Conservation (phyloP, 2,113 vertebrate species). For the Platanista minor region DNA sequence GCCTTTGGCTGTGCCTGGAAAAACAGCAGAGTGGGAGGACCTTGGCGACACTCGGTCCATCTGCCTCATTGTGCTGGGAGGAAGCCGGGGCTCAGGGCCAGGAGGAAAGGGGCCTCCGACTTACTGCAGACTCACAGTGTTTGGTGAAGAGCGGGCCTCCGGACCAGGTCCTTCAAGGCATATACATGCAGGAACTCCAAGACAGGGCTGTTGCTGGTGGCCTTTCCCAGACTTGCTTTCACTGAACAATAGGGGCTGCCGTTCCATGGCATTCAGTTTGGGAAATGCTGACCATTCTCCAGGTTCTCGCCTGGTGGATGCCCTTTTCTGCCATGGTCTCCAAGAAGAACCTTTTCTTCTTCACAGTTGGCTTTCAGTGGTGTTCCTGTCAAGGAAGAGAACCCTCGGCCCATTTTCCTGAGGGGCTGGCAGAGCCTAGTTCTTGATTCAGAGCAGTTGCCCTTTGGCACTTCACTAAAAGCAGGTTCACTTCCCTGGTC, state of each 20-base stretch:
- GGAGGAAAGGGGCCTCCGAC: neutral
- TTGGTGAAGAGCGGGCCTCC: neutral
- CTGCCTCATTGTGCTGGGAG: slow-evolving; percentile 29
- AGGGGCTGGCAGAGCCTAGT: neutral
- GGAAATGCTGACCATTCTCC: neutral
- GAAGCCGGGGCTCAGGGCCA: slow-evolving; percentile 29
- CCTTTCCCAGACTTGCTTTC: neutral
- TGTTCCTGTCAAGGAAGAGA: neutral
- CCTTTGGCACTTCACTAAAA: neutral
- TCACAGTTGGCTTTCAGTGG: neutral
- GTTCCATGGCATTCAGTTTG: neutral
- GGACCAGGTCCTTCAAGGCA: neutral
- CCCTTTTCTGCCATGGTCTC: neutral
- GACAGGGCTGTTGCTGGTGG: neutral
- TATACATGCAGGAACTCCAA: neutral
- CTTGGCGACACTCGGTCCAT: neutral
- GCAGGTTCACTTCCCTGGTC: neutral
- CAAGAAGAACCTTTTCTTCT: neutral
- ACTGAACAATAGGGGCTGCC: neutral
- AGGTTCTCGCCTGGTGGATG: neutral
- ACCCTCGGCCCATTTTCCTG: neutral
- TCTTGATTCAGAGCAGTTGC: neutral
- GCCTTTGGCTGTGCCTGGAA: slow-evolving; percentile 26
- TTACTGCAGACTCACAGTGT: neutral
- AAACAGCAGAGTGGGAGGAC: slow-evolving; percentile 62